A percentile compares a stretch with the other conserved stretches of the same genome.
Evolutionary conservation across 2,888 invertebrate genomes (phyloP).

Genomic region (Acleris emargana): DNA sequence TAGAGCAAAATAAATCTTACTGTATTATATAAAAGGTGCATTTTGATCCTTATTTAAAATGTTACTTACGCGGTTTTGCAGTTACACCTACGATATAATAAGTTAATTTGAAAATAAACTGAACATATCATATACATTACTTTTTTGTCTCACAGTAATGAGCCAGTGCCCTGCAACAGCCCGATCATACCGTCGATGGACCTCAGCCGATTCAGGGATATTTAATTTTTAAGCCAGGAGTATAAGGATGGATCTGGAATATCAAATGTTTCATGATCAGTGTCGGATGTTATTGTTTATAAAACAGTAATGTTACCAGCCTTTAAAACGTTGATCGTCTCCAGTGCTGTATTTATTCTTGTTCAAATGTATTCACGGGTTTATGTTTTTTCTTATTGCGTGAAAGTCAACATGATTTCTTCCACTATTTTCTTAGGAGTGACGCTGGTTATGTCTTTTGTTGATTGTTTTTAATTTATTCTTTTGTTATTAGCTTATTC

Average conservation of each 20-base stretch:
- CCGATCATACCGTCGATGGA: slow-evolving; percentile 84
- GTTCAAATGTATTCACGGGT: slow-evolving; percentile 13
- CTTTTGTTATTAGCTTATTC: slow-evolving; percentile 33
- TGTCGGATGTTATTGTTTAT: slow-evolving; percentile 2
- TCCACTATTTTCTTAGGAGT: slow-evolving; percentile 21
- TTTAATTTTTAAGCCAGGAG: slow-evolving; percentile 42
- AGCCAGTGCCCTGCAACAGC: slow-evolving; percentile 85
- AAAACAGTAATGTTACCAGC: not conserved
- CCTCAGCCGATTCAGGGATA: slow-evolving; percentile 85
- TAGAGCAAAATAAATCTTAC: too few relatives aligned
- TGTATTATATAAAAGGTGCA: too few relatives aligned
- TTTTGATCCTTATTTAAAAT: too few relatives aligned
- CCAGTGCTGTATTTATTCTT: slow-evolving; percentile 21
- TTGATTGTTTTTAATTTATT: slow-evolving; percentile 20
- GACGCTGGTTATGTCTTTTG: slow-evolving; percentile 13
- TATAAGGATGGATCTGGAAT: slow-evolving; percentile 24
- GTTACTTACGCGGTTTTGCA: too few relatives aligned
- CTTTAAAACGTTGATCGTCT: slow-evolving; percentile 30
- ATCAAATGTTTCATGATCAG: slow-evolving; percentile 45
- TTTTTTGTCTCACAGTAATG: slow-evolving; percentile 66
- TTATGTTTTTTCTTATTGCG: not conserved
- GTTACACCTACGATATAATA: too few relatives aligned
- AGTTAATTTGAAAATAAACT: too few relatives aligned
- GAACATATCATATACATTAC: not conserved
- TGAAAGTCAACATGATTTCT: slow-evolving; percentile 7